phyloP scores from a whole-genome alignment of 2,888 invertebrate genomes.

The Melitaea athalia region DNA sequence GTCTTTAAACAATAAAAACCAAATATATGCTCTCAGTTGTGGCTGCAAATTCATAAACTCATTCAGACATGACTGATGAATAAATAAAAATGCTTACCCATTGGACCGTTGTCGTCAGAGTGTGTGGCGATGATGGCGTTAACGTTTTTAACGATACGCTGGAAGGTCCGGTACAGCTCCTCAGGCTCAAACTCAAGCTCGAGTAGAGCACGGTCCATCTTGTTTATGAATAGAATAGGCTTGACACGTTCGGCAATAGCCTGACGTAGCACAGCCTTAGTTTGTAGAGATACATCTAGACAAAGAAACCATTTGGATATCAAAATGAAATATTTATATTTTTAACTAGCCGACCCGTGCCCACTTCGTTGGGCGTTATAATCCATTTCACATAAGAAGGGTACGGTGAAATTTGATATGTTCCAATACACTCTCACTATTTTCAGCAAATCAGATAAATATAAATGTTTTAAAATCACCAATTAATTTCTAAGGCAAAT shows the following conservation, averaged over 20 bases:
- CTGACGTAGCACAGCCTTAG: slow-evolving; percentile 99
- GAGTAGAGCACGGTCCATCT: slow-evolving; percentile 99
- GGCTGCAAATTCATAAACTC: no score
- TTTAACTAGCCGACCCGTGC: no score
- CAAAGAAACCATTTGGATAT: slow-evolving; percentile 3
- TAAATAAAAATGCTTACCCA: slow-evolving; percentile 83
- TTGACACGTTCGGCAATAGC: slow-evolving; percentile 99
- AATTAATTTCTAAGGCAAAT: no score
- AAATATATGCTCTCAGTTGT: no score
- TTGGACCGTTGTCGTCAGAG: slow-evolving; percentile 98
- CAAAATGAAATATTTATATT: no score
- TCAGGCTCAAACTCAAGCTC: slow-evolving; percentile 98
- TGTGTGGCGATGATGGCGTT: slow-evolving; percentile 99
- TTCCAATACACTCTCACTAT: no score
- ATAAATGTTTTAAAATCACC: no score
- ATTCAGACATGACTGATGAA: no score
- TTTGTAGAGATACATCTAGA: slow-evolving; percentile 99
- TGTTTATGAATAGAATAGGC: slow-evolving; percentile 99
- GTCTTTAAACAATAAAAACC: not conserved
- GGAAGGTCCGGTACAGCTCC: slow-evolving; percentile 99
- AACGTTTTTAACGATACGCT: slow-evolving; percentile 99
- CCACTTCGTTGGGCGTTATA: no score
- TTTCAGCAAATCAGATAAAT: no score
- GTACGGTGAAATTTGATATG: no score
- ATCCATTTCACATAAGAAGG: no score